Evolutionary conservation across 2,888 invertebrate genomes (phyloP), one percentile per base, ranked within the genome.

Genomic region (Leptothorax acervorum): DNA sequence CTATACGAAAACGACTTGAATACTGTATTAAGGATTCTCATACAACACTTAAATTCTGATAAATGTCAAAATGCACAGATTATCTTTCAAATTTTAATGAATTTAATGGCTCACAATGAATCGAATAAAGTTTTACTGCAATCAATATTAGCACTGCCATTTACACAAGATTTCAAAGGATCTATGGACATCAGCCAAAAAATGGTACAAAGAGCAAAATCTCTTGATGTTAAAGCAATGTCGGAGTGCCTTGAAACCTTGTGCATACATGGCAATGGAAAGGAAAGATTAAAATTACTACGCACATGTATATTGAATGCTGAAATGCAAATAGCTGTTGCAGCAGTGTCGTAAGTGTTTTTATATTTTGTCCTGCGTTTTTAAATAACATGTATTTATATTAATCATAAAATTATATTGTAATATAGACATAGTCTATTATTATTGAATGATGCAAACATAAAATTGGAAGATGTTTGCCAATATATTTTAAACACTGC

Each of bases 401-500:
- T 53, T 75, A 53, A 65, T 9, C 39, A 11, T n/a, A 45, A 60
- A 51, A 60, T 35, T 62, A 31, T 55, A 62, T 23, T 53, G 68
- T 28, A 73, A 39, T 48, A 76, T 62, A 87, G 89, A 35, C 83
- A 87, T 51, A 85, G 83, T 51, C 53, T 87, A 39, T 8, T 88
- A n/a, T 82, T 91, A 35, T 48, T 90, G 28, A 87, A 83, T 15
- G 68, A 85, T 53, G 6, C 39, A 12, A 31, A 81, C 42, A 70
- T 85, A 63, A 65, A 74, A 70, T 74, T 84, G 31, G 86, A 88
- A 55, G 92, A 93, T 60, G 85, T 95, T 39, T 87, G 90, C 6
- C 90, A 93, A 51, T 86, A 89, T 71, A 90, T 94, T 71, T 84
- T 95, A 48, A 84, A 91, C 66, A 93, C 93, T 53, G 93, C 93